phyloP scores from a whole-genome alignment of 2,113 vertebrate genomes.

The Leptocoma aspasia region DNA sequence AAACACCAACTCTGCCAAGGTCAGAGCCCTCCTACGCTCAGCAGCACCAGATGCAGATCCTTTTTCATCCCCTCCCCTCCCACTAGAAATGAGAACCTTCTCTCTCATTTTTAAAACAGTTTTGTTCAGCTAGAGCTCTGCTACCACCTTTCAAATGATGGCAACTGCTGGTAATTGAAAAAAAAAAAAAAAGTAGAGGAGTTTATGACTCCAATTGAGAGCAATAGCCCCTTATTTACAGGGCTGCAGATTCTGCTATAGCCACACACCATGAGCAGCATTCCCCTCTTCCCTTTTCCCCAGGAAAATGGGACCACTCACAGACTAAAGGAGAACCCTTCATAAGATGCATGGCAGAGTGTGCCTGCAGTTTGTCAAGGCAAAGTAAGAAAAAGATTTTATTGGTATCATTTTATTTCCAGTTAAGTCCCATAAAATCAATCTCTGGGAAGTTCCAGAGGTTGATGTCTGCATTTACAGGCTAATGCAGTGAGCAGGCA shows the following conservation, averaged over 20 bases:
- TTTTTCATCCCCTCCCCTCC: background rate
- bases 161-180: background rate
- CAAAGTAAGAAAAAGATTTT: slow-evolving; percentile 42
- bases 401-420: slow-evolving; percentile 58
- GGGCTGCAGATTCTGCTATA: background rate
- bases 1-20: background rate
- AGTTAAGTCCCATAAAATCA: slow-evolving; percentile 55
- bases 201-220: background rate
- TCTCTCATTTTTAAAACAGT: background rate
- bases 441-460: slow-evolving; percentile 37
- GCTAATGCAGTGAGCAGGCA: background rate
- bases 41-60: background rate
- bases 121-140: background rate
- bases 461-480: slow-evolving; percentile 13
- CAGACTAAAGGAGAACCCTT: background rate
- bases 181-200: background rate
- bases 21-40: background rate
- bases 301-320: background rate
- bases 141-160: background rate
- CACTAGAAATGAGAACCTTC: background rate
- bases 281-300: background rate
- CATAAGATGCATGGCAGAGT: background rate
- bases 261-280: background rate
- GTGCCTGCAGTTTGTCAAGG: slow-evolving; percentile 18
- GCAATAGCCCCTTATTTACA: background rate